phyloP scores from a whole-genome alignment of 2,797 vertebrate genomes.

The Aratinga solstitialis region DNA sequence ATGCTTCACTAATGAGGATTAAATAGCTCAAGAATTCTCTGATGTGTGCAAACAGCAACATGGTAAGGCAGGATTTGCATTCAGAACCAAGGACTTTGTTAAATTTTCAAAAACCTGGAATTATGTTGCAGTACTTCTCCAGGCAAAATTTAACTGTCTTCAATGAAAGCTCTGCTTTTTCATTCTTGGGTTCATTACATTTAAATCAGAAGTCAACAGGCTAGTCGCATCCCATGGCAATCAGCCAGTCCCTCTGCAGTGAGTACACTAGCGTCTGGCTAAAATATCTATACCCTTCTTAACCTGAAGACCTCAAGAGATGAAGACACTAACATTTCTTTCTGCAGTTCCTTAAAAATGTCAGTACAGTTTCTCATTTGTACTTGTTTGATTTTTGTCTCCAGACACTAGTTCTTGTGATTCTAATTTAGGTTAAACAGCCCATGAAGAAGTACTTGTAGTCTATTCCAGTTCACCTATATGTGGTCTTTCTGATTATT shows the following conservation, averaged over 20 bases:
- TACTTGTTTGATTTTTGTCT: not conserved
- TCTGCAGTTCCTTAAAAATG: not conserved
- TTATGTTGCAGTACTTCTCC: slow-evolving; percentile 17
- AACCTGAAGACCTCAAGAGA: not conserved
- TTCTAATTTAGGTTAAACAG: not conserved
- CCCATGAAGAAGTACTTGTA: not conserved
- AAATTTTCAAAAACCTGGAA: slow-evolving; percentile 28
- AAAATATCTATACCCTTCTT: not conserved
- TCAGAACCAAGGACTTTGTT: slow-evolving; percentile 35
- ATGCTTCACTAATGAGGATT: slow-evolving; percentile 64
- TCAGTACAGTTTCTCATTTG: not conserved
- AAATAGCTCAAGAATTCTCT: slow-evolving; percentile 54
- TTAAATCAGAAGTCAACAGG: not conserved
- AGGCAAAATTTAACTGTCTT: not conserved
- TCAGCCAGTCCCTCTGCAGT: not conserved
- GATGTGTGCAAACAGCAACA: slow-evolving; percentile 47
- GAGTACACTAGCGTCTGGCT: not conserved
- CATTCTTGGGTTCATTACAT: not conserved
- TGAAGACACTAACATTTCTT: not conserved
- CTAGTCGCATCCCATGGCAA: not conserved
- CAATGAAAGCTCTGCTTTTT: not conserved
- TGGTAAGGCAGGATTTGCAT: slow-evolving; percentile 41
- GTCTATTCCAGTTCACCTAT: not conserved
- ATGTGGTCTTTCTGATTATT: not conserved
- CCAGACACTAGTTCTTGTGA: not conserved